Percentiles rank a stretch among this genome's conserved stretches.
phyloP scores from a whole-genome alignment of 2,888 invertebrate species.

The Liopterus haemorrhoidalis region DNA sequence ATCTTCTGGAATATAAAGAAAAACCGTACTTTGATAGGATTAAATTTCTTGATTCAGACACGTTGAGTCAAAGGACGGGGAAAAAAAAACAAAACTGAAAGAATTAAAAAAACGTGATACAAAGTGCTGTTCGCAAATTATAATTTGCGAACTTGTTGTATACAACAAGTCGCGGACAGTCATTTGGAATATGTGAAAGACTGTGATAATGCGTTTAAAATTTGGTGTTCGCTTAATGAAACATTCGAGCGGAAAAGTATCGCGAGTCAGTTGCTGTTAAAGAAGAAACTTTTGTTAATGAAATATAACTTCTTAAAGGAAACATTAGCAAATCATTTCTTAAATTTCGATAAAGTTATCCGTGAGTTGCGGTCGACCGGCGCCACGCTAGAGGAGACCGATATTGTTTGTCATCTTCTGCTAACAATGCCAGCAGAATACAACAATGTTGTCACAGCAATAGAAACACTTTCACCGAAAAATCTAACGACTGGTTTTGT shows the following conservation, averaged over 20 bases:
- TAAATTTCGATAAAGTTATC: constrained; percentile 31
- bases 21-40: constrained; percentile 3
- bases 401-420: constrained; percentile 32
- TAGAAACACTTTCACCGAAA: constrained; percentile 25
- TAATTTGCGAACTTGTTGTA: no score
- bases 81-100: constrained; percentile 1
- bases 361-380: constrained; percentile 29
- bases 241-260: constrained; percentile 32
- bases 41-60: neutral
- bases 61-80: neutral
- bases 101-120: constrained; percentile 13
- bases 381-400: constrained; percentile 25
- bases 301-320: constrained; percentile 18
- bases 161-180: constrained; percentile 31
- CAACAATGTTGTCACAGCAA: constrained; percentile 29
- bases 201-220: constrained; percentile 29
- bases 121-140: constrained; percentile 31
- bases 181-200: constrained; percentile 35
- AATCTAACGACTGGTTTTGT: constrained; percentile 27
- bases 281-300: constrained; percentile 26
- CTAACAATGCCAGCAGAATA: constrained; percentile 27
- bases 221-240: constrained; percentile 26
- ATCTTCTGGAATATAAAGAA: constrained; percentile 15
- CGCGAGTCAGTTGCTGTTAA: constrained; percentile 29
- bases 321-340: constrained; percentile 24